Evolutionary conservation across 2,888 invertebrate species (phyloP).

Genomic region (Aphrophora alni): DNA sequence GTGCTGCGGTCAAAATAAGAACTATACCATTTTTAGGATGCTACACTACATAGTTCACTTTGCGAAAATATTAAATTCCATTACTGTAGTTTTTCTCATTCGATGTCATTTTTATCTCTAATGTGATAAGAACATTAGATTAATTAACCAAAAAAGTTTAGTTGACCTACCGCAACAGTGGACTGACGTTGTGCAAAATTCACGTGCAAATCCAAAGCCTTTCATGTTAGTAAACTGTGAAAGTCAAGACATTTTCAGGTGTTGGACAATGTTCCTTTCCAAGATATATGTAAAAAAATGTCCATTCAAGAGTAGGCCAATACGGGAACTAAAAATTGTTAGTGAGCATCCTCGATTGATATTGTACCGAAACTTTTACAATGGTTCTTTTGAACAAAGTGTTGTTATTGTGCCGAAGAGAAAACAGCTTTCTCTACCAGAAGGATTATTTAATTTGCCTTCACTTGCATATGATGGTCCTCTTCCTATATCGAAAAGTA

Average conservation of each 20-base stretch:
- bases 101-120: neutral
- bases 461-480: neutral
- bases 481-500: neutral
- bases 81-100: neutral
- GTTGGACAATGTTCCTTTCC: neutral
- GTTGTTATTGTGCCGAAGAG: neutral
- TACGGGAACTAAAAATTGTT: neutral
- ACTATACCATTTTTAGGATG: neutral
- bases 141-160: neutral
- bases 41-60: neutral
- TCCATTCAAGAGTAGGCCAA: neutral
- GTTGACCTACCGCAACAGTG: neutral
- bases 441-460: neutral
- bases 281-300: neutral
- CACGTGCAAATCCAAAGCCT: neutral
- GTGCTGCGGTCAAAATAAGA: neutral
- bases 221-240: neutral
- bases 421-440: neutral
- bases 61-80: neutral
- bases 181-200: neutral
- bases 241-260: neutral
- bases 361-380: neutral
- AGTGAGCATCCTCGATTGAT: neutral
- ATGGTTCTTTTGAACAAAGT: neutral
- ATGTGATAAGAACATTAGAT: neutral